phyloP scores from a whole-genome alignment of 2,797 vertebrate genomes.

The Sebastes paucispinis region DNA sequence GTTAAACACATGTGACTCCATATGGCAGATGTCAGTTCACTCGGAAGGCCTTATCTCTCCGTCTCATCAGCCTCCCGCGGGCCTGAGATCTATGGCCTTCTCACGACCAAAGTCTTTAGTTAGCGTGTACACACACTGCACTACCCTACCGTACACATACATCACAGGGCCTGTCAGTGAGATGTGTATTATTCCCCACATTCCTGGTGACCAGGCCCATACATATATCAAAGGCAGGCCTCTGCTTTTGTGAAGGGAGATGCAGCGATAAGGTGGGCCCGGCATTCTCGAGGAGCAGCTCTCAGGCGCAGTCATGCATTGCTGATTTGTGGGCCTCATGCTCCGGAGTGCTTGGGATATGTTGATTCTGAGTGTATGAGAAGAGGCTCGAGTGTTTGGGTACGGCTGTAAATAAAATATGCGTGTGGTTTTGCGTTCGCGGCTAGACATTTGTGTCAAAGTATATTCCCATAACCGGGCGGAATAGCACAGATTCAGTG shows the following conservation, averaged over 20 bases:
- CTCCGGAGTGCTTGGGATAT: constrained; percentile 52
- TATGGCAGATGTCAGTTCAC: constrained; percentile 39
- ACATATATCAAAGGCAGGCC: constrained; percentile 76
- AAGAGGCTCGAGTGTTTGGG: constrained; percentile 51
- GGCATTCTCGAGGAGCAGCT: constrained; percentile 71
- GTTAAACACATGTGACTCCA: constrained; percentile 50
- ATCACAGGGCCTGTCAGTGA: constrained; percentile 65
- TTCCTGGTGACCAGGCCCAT: constrained; percentile 75
- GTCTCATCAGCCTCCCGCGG: constrained; percentile 27
- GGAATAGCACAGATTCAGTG: not conserved
- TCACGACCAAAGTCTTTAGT: constrained; percentile 34
- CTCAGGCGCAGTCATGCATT: constrained; percentile 72
- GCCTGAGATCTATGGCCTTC: constrained; percentile 39
- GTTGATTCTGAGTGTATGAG: constrained; percentile 55
- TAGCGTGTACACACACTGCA: constrained; percentile 13
- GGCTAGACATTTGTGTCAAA: constrained; percentile 22
- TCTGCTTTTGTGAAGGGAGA: constrained; percentile 71
- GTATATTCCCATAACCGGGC: constrained; percentile 31
- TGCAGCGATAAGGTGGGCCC: constrained; percentile 66
- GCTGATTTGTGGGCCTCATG: constrained; percentile 72
- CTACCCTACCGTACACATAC: constrained; percentile 53
- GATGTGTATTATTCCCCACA: constrained; percentile 77
- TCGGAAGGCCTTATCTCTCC: constrained; percentile 32
- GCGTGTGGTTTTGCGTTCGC: constrained; percentile 29
- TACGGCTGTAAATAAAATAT: constrained; percentile 60